A percentile compares a stretch with the other conserved stretches of the same genome.
These are phyloP conservation scores for Rhimphoctona megacephalus DNA, from an alignment of 2,888 invertebrate species.

Conservation along the genomic window DNA sequence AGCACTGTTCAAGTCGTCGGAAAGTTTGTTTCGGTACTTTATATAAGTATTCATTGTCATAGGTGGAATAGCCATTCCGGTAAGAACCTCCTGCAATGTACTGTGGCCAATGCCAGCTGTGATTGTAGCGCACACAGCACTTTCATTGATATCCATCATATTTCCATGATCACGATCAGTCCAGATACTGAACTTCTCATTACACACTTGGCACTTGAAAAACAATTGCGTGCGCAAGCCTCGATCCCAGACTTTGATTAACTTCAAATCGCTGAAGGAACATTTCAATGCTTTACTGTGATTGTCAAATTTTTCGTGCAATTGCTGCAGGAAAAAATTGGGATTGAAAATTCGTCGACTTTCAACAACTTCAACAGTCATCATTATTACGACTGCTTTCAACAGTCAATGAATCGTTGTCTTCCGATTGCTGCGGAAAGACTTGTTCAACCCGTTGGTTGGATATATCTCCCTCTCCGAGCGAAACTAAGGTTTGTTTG, in stretches of 20 bases:
- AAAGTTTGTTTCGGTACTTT: conserved; percentile 19
- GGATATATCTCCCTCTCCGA: too few relatives aligned
- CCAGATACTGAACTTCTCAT: background rate
- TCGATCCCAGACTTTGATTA: background rate
- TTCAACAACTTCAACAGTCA: background rate
- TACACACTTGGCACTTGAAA: conserved; percentile 30
- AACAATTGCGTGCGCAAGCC: conserved; percentile 38
- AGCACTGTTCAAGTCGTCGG: background rate
- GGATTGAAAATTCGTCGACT: conserved; percentile 34
- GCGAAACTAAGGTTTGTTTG: too few relatives aligned
- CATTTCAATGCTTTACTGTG: conserved; percentile 1
- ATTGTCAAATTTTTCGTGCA: conserved; percentile 24
- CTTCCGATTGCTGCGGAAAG: background rate
- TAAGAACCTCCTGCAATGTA: conserved; percentile 34
- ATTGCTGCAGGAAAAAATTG: conserved; percentile 13
- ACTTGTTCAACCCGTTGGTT: background rate
- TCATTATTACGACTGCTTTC: background rate
- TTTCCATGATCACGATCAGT: background rate
- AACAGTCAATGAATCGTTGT: background rate
- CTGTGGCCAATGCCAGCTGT: conserved; percentile 44
- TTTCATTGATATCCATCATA: conserved; percentile 34
- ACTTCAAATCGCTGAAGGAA: conserved; percentile 12
- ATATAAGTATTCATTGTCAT: conserved; percentile 46
- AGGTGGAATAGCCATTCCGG: conserved; percentile 47
- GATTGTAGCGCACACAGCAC: conserved; percentile 48